A percentile compares a stretch with the other conserved stretches of the same genome.
These are phyloP conservation scores for Hyla sarda DNA, from an alignment of 2,113 vertebrate genomes.

Conservation along the genomic window DNA sequence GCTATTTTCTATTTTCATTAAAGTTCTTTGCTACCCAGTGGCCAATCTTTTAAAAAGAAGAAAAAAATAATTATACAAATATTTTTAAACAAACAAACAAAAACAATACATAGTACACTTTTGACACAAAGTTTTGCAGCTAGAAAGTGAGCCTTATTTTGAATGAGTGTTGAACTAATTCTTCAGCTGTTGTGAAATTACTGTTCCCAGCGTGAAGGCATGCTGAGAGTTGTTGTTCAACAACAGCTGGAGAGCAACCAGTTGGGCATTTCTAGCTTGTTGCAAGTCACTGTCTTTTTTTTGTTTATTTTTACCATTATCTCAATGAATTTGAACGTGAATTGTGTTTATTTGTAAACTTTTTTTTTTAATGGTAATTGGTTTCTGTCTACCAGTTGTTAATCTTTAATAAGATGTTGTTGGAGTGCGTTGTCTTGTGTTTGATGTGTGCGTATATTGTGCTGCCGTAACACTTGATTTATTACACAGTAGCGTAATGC, in stretches of 20 bases:
- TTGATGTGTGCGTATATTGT: neutral
- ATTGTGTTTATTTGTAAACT: neutral
- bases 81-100: too few relatives aligned
- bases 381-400: neutral
- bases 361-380: neutral
- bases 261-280: neutral
- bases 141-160: too few relatives aligned
- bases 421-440: neutral
- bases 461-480: neutral
- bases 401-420: neutral
- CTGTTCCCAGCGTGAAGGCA: too few relatives aligned
- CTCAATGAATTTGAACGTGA: neutral
- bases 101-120: too few relatives aligned
- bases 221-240: too few relatives aligned
- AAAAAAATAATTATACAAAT: too few relatives aligned
- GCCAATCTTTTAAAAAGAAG: too few relatives aligned
- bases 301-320: neutral
- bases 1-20: too few relatives aligned
- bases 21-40: too few relatives aligned
- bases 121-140: too few relatives aligned
- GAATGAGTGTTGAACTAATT: neutral
- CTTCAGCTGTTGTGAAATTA: too few relatives aligned
- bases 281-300: neutral
- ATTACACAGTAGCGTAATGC: neutral
- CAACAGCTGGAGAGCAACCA: too few relatives aligned